Conservation (phyloP, 1,140 invertebrate genomes). For the Lordiphosa stackelbergi region DNA sequence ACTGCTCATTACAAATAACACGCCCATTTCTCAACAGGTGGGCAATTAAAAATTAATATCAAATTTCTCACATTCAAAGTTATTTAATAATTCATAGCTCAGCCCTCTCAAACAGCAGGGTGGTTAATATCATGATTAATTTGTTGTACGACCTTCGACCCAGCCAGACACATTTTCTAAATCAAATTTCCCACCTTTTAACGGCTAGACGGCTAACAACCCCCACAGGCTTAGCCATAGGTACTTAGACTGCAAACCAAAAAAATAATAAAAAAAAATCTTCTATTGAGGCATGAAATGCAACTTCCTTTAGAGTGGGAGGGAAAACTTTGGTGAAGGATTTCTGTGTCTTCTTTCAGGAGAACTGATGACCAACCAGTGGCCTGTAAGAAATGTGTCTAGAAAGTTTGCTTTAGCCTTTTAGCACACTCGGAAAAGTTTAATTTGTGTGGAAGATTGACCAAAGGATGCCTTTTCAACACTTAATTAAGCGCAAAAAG, state of each 20-base stretch:
- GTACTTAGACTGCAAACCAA: not conserved
- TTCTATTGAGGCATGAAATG: constrained; percentile 4
- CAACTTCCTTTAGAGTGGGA: constrained; percentile 35
- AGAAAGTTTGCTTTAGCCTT: constrained; percentile 8
- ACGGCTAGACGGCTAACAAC: constrained; percentile 16
- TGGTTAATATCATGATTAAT: constrained; percentile 73
- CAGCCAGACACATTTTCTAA: constrained; percentile 62
- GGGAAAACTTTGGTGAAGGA: constrained; percentile 15
- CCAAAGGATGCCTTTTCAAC: not conserved
- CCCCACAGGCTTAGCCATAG: not conserved
- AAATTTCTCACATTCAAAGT: constrained; percentile 36
- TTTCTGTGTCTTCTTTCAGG: constrained; percentile 10
- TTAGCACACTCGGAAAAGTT: constrained; percentile 9
- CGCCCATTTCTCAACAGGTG: constrained; percentile 28
- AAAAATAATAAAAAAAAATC: not conserved
- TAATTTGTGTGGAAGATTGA: constrained; percentile 3
- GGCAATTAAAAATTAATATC: constrained; percentile 59
- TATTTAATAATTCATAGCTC: constrained; percentile 63
- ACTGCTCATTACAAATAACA: constrained; percentile 31
- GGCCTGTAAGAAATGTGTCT: constrained; percentile 5
- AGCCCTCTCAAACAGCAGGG: constrained; percentile 31
- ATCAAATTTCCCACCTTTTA: constrained; percentile 61
- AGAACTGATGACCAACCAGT: not conserved
- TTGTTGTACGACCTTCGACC: constrained; percentile 43
- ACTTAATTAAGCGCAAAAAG: no score